phyloP scores from a whole-genome alignment of 1,140 invertebrate species.

The Meloidogyne floridensis region DNA sequence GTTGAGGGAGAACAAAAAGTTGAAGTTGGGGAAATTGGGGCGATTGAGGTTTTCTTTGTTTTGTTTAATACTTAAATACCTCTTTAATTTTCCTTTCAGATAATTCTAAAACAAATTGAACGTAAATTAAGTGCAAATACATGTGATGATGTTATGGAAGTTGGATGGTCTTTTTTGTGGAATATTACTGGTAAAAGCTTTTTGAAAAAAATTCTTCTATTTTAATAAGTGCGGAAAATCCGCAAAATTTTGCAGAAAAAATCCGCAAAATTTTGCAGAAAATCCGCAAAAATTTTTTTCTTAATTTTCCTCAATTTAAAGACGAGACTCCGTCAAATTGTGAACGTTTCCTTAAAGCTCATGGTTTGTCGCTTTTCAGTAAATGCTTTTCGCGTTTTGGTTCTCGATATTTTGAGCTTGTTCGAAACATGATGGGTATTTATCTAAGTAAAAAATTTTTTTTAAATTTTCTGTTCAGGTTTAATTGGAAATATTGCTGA shows the following conservation, averaged over 20 bases:
- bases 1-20: slow-evolving; percentile 88
- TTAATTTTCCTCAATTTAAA: slow-evolving; percentile 8
- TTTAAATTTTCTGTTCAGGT: background rate
- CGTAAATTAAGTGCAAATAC: slow-evolving; percentile 65
- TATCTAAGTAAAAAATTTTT: background rate
- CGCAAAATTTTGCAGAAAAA: too few species aligned
- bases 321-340: slow-evolving; percentile 63
- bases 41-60: slow-evolving; percentile 73
- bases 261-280: too few species aligned
- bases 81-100: slow-evolving; percentile 22
- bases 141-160: slow-evolving; percentile 93
- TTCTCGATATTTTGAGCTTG: slow-evolving; percentile 49
- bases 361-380: slow-evolving; percentile 54
- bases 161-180: slow-evolving; percentile 93
- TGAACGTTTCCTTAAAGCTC: slow-evolving; percentile 54
- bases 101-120: slow-evolving; percentile 60
- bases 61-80: slow-evolving; percentile 65
- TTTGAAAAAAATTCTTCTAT: background rate
- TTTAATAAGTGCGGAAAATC: too few species aligned
- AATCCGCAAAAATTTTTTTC: background rate
- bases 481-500: slow-evolving; percentile 93
- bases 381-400: slow-evolving; percentile 53
- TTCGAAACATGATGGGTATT: slow-evolving; percentile 67
- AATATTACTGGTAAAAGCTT: slow-evolving; percentile 78
- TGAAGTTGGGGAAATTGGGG: slow-evolving; percentile 83